A percentile compares a stretch with the other conserved stretches of the same genome.
Evolutionary conservation across 2,888 invertebrate species (phyloP).

Genomic region (Liposcelis brunnea): DNA sequence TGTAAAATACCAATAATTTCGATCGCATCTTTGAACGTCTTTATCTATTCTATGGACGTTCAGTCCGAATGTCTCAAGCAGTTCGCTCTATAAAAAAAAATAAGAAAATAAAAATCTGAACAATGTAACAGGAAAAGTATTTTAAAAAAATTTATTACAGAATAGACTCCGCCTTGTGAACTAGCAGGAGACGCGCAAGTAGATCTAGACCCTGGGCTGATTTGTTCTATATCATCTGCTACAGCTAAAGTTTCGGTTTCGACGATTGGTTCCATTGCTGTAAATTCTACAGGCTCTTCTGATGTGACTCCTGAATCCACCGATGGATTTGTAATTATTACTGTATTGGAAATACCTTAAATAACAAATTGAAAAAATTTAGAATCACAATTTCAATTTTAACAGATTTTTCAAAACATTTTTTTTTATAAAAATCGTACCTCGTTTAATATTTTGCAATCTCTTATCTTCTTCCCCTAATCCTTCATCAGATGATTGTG

Average conservation of each 20-base stretch:
- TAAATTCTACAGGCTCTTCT: slow-evolving; percentile 12
- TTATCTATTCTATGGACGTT: slow-evolving; percentile 92
- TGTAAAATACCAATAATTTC: slow-evolving; percentile 86
- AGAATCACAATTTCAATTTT: neutral
- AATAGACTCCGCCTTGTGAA: slow-evolving; percentile 80
- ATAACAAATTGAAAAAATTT: neutral
- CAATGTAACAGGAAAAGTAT: slow-evolving; percentile 2
- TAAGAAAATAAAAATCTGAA: neutral
- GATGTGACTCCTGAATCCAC: slow-evolving; percentile 33
- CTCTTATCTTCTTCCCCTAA: slow-evolving; percentile 18
- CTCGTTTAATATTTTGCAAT: slow-evolving; percentile 8
- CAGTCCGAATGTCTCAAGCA: slow-evolving; percentile 66
- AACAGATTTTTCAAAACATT: neutral
- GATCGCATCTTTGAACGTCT: slow-evolving; percentile 87
- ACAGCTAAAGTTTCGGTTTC: slow-evolving; percentile 28
- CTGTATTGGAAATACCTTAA: slow-evolving; percentile 26
- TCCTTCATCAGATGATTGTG: slow-evolving; percentile 19
- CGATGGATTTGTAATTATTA: slow-evolving; percentile 54
- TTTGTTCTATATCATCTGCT: slow-evolving; percentile 21
- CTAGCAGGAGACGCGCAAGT: slow-evolving; percentile 73
- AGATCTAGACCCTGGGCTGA: slow-evolving; percentile 32
- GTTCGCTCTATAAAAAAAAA: slow-evolving; percentile 46
- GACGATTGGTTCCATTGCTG: slow-evolving; percentile 12
- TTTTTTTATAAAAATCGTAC: neutral
- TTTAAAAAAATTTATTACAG: slow-evolving; percentile 36